Evolutionary conservation across 2,113 vertebrate genomes (phyloP).

Genomic region (Haemorhous mexicanus): DNA sequence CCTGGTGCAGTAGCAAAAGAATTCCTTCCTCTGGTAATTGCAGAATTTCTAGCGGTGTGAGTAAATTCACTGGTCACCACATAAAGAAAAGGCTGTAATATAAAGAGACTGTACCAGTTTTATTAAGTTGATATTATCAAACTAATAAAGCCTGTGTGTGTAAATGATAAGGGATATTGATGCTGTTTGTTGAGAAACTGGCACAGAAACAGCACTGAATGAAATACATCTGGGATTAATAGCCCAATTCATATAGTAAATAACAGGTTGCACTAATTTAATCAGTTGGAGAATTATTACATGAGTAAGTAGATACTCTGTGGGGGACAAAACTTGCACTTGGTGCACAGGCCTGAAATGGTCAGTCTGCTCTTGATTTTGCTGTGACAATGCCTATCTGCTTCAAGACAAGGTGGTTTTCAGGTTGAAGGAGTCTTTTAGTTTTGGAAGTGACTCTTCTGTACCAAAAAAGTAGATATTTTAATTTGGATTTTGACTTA

Average conservation of each 20-base stretch:
- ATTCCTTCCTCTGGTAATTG: neutral
- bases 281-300: constrained; percentile 6
- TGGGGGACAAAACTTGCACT: neutral
- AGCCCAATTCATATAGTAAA: constrained; percentile 24
- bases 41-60: neutral
- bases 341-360: neutral
- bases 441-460: neutral
- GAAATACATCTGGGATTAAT: constrained; percentile 34
- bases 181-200: constrained; percentile 10
- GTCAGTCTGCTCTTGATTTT: neutral
- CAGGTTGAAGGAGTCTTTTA: neutral
- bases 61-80: neutral
- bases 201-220: constrained; percentile 7
- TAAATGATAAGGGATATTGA: constrained; percentile 28
- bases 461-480: neutral
- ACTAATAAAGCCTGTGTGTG: neutral
- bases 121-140: constrained; percentile 13
- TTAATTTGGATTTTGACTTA: neutral
- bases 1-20: neutral
- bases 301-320: neutral
- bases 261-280: constrained; percentile 35
- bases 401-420: neutral
- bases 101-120: neutral
- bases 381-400: neutral
- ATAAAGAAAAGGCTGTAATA: neutral